A percentile compares a stretch with the other conserved stretches of the same genome.
These are phyloP conservation scores for Halichoeres trimaculatus DNA, from an alignment of 2,113 vertebrate genomes.

Conservation along the genomic window DNA sequence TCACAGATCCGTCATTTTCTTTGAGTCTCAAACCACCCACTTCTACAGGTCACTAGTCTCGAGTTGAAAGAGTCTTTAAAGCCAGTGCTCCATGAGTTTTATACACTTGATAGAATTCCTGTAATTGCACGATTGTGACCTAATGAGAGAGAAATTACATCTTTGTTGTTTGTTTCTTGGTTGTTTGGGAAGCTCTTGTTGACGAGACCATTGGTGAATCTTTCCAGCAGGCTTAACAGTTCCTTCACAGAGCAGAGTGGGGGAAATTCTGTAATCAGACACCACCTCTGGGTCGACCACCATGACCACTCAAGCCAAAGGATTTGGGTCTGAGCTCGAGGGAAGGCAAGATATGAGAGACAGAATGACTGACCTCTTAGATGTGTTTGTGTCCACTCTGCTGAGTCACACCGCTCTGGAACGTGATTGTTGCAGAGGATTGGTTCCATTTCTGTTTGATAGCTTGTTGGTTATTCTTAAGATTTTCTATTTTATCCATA, in stretches of 20 bases:
- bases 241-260: background rate
- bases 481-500: too few relatives aligned
- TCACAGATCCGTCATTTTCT: too few relatives aligned
- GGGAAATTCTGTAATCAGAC: conserved; percentile 1
- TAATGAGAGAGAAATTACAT: too few relatives aligned
- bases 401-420: conserved; percentile 7
- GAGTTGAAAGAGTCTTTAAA: too few relatives aligned
- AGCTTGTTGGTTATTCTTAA: conserved; percentile 6
- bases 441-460: conserved; percentile 2
- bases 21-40: too few relatives aligned
- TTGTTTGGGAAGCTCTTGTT: too few relatives aligned
- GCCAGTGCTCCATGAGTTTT: too few relatives aligned
- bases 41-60: too few relatives aligned
- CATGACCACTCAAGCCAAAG: background rate
- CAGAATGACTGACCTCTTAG: background rate
- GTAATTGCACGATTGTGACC: too few relatives aligned
- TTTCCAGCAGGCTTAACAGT: conserved; percentile 8
- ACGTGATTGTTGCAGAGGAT: background rate
- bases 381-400: conserved; percentile 5
- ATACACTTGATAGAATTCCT: too few relatives aligned
- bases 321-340: background rate
- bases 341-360: background rate
- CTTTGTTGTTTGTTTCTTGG: too few relatives aligned
- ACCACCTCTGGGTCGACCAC: background rate
- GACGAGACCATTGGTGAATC: background rate